phyloP scores from a whole-genome alignment of 2,888 invertebrate species.

The Psylliodes chrysocephalus region DNA sequence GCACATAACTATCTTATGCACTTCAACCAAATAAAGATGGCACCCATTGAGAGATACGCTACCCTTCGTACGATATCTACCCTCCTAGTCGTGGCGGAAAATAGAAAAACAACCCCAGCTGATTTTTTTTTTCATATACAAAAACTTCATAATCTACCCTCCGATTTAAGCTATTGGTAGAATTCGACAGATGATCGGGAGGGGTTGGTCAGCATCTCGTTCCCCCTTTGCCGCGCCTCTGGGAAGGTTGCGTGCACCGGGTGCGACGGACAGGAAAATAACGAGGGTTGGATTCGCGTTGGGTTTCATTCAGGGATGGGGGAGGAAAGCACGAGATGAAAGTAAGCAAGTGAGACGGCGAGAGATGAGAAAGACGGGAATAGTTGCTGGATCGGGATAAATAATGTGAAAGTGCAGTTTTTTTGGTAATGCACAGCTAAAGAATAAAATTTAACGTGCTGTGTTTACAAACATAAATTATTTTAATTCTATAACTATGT shows the following conservation, averaged over 20 bases:
- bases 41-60: neutral
- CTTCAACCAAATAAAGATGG: conserved; percentile 3
- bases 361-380: neutral
- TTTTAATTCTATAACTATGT: too few species aligned
- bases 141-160: conserved; percentile 24
- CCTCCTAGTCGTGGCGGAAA: conserved; percentile 11
- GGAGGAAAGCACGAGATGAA: conserved; percentile 32
- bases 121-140: conserved; percentile 15
- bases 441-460: too few species aligned
- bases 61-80: conserved; percentile 4
- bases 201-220: conserved; percentile 41
- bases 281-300: conserved; percentile 53
- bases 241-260: conserved; percentile 57
- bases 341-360: neutral
- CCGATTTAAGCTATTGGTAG: conserved; percentile 43
- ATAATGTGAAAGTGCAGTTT: neutral
- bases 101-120: conserved; percentile 16
- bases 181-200: conserved; percentile 54
- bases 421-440: too few species aligned
- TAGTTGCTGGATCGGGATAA: too few species aligned
- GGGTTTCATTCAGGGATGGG: conserved; percentile 40
- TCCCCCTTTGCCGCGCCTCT: conserved; percentile 40
- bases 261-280: conserved; percentile 63
- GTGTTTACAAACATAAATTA: too few species aligned
- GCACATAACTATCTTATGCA: neutral